Evolutionary conservation across 2,888 invertebrate species (phyloP).

Genomic region (Dromius quadrimaculatus): DNA sequence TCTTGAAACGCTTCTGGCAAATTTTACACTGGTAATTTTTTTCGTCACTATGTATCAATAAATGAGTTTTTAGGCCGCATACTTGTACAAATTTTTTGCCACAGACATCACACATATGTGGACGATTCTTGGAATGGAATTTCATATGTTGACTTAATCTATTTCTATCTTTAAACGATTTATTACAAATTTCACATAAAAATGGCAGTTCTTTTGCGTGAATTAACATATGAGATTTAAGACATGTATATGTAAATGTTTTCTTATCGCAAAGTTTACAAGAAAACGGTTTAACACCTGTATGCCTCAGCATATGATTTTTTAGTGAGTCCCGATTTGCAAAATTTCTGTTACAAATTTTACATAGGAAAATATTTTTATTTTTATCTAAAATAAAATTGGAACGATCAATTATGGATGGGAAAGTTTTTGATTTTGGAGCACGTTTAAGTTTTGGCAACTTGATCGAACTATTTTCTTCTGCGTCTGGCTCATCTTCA

Average conservation of each 20-base stretch:
- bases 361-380: conserved; percentile 30
- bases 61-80: conserved; percentile 29
- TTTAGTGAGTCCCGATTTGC: conserved; percentile 35
- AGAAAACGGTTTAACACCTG: conserved; percentile 27
- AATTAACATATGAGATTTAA: conserved; percentile 34
- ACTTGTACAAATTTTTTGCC: conserved; percentile 36
- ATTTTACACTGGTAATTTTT: conserved; percentile 28
- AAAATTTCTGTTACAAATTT: conserved; percentile 33
- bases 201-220: conserved; percentile 34
- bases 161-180: conserved; percentile 38
- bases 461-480: conserved; percentile 1
- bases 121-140: conserved; percentile 26
- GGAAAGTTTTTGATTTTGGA: conserved; percentile 31
- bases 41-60: conserved; percentile 26
- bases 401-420: conserved; percentile 12
- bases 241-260: conserved; percentile 32
- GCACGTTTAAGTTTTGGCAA: conserved; percentile 32
- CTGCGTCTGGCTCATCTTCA: conserved; percentile 3
- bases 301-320: conserved; percentile 44
- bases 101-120: conserved; percentile 39
- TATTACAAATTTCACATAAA: conserved; percentile 15
- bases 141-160: conserved; percentile 16
- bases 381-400: conserved; percentile 31
- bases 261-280: conserved; percentile 43
- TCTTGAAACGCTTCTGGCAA: conserved; percentile 28